Evolutionary conservation across 64 coral and sea anemone genomes (phyloP).

Genomic region (Acropora tenuis): DNA sequence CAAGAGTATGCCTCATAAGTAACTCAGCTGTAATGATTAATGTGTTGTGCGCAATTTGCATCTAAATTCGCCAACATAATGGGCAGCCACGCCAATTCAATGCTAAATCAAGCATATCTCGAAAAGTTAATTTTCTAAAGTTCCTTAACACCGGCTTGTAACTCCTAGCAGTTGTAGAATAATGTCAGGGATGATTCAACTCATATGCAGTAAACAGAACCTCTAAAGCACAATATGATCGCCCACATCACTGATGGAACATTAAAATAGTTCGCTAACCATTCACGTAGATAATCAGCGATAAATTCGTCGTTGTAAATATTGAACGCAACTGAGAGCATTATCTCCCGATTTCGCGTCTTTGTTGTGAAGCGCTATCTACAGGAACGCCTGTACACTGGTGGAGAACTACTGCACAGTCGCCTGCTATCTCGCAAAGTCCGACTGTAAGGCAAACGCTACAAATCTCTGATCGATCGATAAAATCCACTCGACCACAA

Average conservation of each 20-base stretch:
- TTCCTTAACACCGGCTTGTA: background rate
- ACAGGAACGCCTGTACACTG: background rate
- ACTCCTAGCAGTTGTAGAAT: background rate
- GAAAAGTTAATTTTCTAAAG: background rate
- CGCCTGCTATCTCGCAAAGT: background rate
- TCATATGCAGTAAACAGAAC: constrained; percentile 3
- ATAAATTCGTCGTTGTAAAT: background rate
- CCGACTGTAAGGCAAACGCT: background rate
- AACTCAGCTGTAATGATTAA: background rate
- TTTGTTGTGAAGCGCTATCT: too few species aligned
- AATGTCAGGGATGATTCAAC: background rate
- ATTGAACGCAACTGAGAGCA: background rate
- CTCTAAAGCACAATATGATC: constrained; percentile 17
- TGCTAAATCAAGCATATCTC: background rate
- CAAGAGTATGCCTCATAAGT: background rate
- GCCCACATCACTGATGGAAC: background rate
- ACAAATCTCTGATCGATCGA: too few species aligned
- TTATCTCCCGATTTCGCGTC: too few species aligned
- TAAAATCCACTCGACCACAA: too few species aligned
- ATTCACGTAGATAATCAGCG: constrained; percentile 27
- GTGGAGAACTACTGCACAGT: background rate
- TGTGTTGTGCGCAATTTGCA: constrained; percentile 40
- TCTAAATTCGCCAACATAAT: constrained; percentile 28
- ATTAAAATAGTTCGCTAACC: background rate
- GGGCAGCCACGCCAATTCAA: background rate